Conservation (phyloP, 2,888 invertebrate genomes). For the Erebia palarica region DNA sequence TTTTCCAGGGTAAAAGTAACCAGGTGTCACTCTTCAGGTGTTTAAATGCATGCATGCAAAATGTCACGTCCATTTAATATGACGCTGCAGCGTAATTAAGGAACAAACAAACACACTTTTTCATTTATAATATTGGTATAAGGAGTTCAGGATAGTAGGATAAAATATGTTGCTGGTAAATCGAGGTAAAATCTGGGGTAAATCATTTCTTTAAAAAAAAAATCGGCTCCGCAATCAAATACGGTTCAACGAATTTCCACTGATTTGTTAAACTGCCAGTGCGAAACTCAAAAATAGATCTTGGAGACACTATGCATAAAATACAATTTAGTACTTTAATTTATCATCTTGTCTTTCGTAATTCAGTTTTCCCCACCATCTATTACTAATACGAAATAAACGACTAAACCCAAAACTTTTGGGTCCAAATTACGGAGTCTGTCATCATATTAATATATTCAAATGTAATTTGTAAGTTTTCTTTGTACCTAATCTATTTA, state of each 20-base stretch:
- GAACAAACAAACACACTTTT: too few relatives aligned
- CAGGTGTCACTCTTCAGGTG: too few relatives aligned
- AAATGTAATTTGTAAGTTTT: conserved; percentile 1
- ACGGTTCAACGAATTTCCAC: neutral
- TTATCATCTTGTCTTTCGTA: neutral
- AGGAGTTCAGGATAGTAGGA: neutral
- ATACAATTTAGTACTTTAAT: conserved; percentile 7
- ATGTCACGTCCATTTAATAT: too few relatives aligned
- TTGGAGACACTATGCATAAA: neutral
- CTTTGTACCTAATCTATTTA: neutral
- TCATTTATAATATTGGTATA: too few relatives aligned
- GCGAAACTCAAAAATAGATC: neutral
- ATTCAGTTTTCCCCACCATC: conserved; percentile 27
- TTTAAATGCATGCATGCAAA: too few relatives aligned
- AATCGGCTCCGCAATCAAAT: conserved; percentile 8
- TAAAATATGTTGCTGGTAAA: neutral
- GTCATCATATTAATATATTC: conserved; percentile 10
- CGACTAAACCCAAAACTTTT: conserved; percentile 31
- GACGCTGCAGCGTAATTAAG: too few relatives aligned
- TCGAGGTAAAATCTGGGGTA: neutral
- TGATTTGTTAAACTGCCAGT: conserved; percentile 13
- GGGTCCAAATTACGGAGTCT: conserved; percentile 20
- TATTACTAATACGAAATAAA: conserved; percentile 33
- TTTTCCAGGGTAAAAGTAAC: too few relatives aligned
- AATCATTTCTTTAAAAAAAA: neutral